phyloP scores from a whole-genome alignment of 1,140 invertebrate species.

The Psix sp. region DNA sequence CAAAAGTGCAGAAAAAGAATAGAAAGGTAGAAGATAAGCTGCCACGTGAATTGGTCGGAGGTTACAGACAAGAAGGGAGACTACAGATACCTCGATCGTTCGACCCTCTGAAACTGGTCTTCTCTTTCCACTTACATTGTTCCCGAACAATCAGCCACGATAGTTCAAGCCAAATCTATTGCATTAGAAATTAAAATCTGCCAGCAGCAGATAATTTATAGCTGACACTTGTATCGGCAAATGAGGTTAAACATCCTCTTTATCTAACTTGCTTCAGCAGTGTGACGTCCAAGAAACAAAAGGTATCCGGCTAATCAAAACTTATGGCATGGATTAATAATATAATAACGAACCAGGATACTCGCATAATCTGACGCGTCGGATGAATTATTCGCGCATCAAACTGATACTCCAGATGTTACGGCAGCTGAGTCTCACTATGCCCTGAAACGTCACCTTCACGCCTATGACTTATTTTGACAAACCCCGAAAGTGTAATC shows the following conservation, averaged over 20 bases:
- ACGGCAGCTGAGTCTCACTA: constrained; percentile 65
- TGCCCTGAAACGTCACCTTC: constrained; percentile 64
- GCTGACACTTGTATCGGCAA: constrained; percentile 18
- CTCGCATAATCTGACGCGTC: constrained; percentile 28
- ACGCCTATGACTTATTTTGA: constrained; percentile 71
- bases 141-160: constrained; percentile 46
- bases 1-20: constrained; percentile 32
- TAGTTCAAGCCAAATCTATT: constrained; percentile 48
- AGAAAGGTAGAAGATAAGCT: constrained; percentile 43
- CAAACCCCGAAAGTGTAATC: constrained; percentile 70
- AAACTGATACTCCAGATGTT: constrained; percentile 64
- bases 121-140: constrained; percentile 51
- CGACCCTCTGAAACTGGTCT: constrained; percentile 57
- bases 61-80: constrained; percentile 22
- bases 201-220: constrained; percentile 36
- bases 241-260: constrained; percentile 6
- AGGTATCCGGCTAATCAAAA: constrained; percentile 22
- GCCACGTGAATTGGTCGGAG: constrained; percentile 43
- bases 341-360: constrained; percentile 11
- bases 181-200: constrained; percentile 58
- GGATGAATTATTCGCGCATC: constrained; percentile 58
- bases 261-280: constrained; percentile 2
- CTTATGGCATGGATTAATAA: constrained; percentile 29
- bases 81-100: constrained; percentile 40
- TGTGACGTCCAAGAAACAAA: constrained; percentile 21